phyloP scores from a whole-genome alignment of 2,888 invertebrate species.

The Druceiella hillmani region DNA sequence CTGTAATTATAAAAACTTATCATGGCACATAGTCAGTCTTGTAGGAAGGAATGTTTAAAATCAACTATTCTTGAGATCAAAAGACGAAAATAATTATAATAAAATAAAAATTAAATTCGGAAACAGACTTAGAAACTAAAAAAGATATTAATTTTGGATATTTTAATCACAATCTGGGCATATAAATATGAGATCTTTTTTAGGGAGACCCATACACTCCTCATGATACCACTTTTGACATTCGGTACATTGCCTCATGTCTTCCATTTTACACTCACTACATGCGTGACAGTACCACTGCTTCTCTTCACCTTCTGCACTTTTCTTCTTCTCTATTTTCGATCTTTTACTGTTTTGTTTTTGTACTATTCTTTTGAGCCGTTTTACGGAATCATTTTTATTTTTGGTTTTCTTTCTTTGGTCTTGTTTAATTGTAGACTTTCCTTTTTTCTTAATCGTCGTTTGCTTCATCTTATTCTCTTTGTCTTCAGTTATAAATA shows the following conservation, averaged over 20 bases:
- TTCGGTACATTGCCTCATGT: conserved; percentile 23
- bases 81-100: conserved; percentile 11
- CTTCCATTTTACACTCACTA: conserved; percentile 17
- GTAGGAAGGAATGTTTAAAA: conserved; percentile 16
- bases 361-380: conserved; percentile 11
- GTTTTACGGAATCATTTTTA: conserved; percentile 14
- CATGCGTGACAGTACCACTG: conserved; percentile 19
- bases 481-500: conserved; percentile 23
- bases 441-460: conserved; percentile 20
- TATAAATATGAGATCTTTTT: conserved; percentile 22
- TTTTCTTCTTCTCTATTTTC: conserved; percentile 17
- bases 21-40: conserved; percentile 14
- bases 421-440: background rate
- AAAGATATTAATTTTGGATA: conserved; percentile 2
- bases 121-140: conserved; percentile 19
- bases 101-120: conserved; percentile 16
- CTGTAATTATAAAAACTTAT: no score
- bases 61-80: conserved; percentile 13
- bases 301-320: conserved; percentile 9
- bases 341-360: conserved; percentile 12
- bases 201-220: conserved; percentile 9
- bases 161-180: conserved; percentile 21
- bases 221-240: conserved; percentile 22
- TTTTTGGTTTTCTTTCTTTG: conserved; percentile 13
- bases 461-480: conserved; percentile 17